These are phyloP conservation scores for Mesocentrotus franciscanus DNA, from an alignment of 53 echinoderm and acorn worm species.

Conservation along the genomic window DNA sequence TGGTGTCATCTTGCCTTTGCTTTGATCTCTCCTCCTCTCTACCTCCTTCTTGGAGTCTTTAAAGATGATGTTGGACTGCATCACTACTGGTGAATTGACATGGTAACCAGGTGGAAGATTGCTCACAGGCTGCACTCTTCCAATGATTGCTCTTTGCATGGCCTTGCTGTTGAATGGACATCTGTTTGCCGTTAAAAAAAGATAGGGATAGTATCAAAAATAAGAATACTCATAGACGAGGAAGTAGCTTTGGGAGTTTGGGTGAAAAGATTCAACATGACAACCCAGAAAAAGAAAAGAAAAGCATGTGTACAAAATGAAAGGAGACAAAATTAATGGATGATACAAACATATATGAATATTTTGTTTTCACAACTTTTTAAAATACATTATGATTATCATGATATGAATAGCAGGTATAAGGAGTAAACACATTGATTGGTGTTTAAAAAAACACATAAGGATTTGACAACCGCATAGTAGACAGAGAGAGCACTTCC, in stretches of 20 bases:
- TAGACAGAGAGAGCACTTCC: too few relatives aligned
- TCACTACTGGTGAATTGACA: conserved; percentile 63
- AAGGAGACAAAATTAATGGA: too few relatives aligned
- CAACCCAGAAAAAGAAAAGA: too few relatives aligned
- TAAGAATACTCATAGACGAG: neutral
- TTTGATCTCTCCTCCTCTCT: conserved; percentile 65
- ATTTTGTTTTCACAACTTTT: too few relatives aligned
- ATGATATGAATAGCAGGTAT: too few relatives aligned
- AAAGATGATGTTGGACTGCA: conserved; percentile 68
- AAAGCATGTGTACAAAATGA: too few relatives aligned
- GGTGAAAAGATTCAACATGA: too few relatives aligned
- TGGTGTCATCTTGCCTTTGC: conserved; percentile 83
- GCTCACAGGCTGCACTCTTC: conserved; percentile 65
- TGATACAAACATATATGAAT: too few relatives aligned
- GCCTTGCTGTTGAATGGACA: conserved; percentile 79
- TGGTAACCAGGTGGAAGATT: conserved; percentile 70
- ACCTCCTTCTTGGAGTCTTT: conserved; percentile 83
- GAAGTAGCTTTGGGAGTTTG: neutral
- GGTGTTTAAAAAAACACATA: too few relatives aligned
- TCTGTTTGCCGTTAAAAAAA: conserved; percentile 40
- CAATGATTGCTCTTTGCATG: conserved; percentile 77
- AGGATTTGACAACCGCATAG: too few relatives aligned
- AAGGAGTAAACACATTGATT: too few relatives aligned
- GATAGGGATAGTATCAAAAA: neutral
- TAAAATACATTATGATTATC: too few relatives aligned